Percentiles rank a stretch among this genome's conserved stretches.
phyloP scores from a whole-genome alignment of 2,797 vertebrate species.

The Onychomys torridus region DNA sequence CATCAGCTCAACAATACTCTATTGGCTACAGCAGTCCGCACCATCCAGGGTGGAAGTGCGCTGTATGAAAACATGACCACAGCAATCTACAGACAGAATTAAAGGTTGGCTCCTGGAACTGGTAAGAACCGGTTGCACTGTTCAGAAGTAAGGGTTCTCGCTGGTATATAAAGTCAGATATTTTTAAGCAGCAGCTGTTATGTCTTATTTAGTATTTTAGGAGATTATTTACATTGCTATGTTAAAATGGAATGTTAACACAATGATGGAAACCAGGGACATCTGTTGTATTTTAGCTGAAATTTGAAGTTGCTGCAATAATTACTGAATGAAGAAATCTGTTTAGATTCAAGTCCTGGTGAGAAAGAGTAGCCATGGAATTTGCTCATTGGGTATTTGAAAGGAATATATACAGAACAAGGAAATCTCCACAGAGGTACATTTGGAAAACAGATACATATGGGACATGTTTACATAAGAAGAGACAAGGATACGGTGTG shows the following conservation, averaged over 20 bases:
- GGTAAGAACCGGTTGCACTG: neutral
- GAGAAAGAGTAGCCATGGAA: neutral
- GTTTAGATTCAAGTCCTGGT: neutral
- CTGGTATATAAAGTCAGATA: neutral
- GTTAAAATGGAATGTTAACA: neutral
- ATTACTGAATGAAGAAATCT: slow-evolving; percentile 7
- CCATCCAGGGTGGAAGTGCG: neutral
- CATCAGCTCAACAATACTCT: neutral
- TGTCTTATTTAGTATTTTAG: neutral
- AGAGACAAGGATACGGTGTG: neutral
- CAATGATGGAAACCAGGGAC: neutral
- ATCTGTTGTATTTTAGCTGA: neutral
- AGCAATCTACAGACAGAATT: neutral
- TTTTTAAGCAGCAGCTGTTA: neutral
- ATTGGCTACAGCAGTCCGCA: neutral
- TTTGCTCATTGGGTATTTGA: neutral
- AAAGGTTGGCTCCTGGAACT: neutral
- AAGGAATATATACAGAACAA: neutral
- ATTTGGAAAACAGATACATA: neutral
- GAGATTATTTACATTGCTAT: slow-evolving; percentile 22
- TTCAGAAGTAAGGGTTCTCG: neutral
- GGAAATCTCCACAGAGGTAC: neutral
- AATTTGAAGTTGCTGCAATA: neutral
- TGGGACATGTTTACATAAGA: neutral
- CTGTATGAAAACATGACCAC: neutral